Evolutionary conservation across 2,113 vertebrate species (phyloP).

Genomic region (Elephas maximus): DNA sequence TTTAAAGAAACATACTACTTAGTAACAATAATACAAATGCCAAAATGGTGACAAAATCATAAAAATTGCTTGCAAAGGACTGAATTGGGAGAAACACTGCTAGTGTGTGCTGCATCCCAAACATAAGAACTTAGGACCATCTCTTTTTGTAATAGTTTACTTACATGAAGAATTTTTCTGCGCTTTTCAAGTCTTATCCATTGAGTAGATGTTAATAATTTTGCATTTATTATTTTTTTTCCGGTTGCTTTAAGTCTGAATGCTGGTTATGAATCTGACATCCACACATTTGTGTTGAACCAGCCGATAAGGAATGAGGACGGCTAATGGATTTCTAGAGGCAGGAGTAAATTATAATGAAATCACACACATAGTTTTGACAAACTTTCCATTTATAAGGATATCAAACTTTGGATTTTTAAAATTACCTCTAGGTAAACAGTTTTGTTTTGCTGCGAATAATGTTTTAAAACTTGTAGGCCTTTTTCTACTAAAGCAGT

Average conservation of each 20-base stretch:
- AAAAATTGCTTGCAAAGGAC: not conserved
- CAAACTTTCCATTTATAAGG: conserved; percentile 15
- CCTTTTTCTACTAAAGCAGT: not conserved
- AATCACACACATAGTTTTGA: not conserved
- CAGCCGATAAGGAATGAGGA: not conserved
- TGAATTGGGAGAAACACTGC: not conserved
- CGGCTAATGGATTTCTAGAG: not conserved
- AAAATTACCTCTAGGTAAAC: conserved; percentile 5
- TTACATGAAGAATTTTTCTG: not conserved
- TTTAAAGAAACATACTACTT: conserved; percentile 31
- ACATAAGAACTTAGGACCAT: not conserved
- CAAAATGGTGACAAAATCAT: conserved; percentile 1
- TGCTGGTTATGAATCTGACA: not conserved
- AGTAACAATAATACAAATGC: not conserved
- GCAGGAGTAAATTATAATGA: not conserved
- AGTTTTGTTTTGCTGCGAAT: not conserved
- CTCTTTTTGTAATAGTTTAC: not conserved
- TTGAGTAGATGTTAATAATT: not conserved
- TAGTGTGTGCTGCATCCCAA: not conserved
- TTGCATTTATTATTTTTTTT: not conserved
- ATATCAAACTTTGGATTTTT: conserved; percentile 8
- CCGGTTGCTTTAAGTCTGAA: not conserved
- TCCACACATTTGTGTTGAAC: not conserved
- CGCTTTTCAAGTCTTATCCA: not conserved
- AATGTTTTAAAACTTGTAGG: conserved; percentile 24